Evolutionary conservation across 2,113 vertebrate species (phyloP), one percentile per base, ranked within the genome.

Genomic region (Sceloporus undulatus): DNA sequence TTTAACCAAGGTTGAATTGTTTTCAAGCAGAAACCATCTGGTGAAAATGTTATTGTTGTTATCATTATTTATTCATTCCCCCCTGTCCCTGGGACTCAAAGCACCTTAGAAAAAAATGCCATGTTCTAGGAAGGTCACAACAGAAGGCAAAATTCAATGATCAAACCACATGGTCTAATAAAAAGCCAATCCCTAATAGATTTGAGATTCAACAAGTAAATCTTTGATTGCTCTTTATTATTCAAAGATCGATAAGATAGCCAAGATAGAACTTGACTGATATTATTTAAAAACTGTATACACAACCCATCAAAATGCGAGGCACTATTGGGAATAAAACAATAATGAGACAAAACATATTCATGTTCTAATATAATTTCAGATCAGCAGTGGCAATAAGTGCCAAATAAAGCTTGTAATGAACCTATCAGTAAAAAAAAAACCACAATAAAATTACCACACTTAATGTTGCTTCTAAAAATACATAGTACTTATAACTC

Each of bases 131-230:
- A 73, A 93, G 84, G 87, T 86, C 89, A 88, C 71, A 88, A 71
- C 18, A 76, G 87, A 94, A 88, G 80, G 88, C 90, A 94, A 52
- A 82, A 78, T 74, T 11, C 25, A 71, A 42, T 86, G 82, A 92
- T 93, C 88, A 91, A 90, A 88, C 76, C 75, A 38, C 6, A 27
- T 79, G 48, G 2, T 48, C 48, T 6, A 48, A 48, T 7, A 48
- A 48, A 48, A 48, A 7, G 48, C 48, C 48, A 48, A 89, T 84
- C 73, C 89, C 79, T 91, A 68, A 8, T 90, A 8, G 40, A 38
- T 54, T 75, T 91, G 79, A 27, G 19, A 21, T 77, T 88, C 92
- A 87, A 90, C 78, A 93, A 91, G 79, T 85, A 71, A 87, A 62
- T 91, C 0, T 92, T 0, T 34, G 78, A 88, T 93, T 68, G 71